Evolutionary conservation across 2,797 vertebrate species (phyloP), one percentile per base, ranked within the genome.

Genomic region (Cynodonichthys magdalenae): DNA sequence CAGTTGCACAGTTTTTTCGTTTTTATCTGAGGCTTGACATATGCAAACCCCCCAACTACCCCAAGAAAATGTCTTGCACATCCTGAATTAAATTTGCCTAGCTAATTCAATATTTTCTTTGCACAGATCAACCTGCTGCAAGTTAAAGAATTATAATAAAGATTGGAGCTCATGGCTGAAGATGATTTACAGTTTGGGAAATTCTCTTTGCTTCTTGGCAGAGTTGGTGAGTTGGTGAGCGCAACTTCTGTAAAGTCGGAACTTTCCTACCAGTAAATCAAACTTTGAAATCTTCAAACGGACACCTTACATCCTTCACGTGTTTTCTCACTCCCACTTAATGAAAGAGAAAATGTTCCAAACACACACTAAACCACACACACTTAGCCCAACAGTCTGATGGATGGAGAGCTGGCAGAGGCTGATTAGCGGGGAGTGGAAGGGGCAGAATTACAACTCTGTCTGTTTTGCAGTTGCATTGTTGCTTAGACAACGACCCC

Each of bases 371-470:
- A 18, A 44, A 39, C 50, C 44, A 41, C 17, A 9, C 11, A 18
- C 56, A 49, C 45, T 15, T 6, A 4, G 47, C n/a, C 59, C 70
- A 72, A n/a, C 63, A 20, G 63, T 51, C 74, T 84, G 81, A 87
- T 85, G 78, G 90, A 92, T 90, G 86, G 77, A 17, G 64, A 66
- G 73, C 84, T 84, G 74, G 87, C 66, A 69, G 58, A 71, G 75
- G 74, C 81, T 86, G 87, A 91, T 92, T 92, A 93, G 77, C 80
- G 58, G 70, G 62, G 74, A 82, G 72, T 82, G 87, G 85, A 89
- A 75, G 77, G 74, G 70, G 72, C 70, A 83, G 82, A 90, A 91
- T 88, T 82, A 90, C 85, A 86, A 80, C 87, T 87, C 77, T 78
- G 76, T 88, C 65, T 1, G 73, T 62, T 24, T 69, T n/a, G 67